A percentile compares a stretch with the other conserved stretches of the same genome.
These are phyloP conservation scores for Acronicta aceris DNA, from an alignment of 2,888 invertebrate species.

Conservation along the genomic window DNA sequence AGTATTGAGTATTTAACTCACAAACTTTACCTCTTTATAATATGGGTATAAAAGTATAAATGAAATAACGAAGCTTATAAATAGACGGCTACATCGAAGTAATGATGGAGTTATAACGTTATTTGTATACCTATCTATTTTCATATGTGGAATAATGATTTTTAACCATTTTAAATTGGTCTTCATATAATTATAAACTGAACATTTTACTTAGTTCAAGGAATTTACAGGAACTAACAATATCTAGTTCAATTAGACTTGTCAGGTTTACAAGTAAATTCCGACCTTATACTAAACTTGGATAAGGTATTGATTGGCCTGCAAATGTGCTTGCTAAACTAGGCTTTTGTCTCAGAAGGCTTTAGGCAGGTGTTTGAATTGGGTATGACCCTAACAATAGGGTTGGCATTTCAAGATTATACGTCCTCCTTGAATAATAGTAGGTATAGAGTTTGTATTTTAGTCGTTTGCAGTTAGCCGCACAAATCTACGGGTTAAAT, in stretches of 20 bases:
- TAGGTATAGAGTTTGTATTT: too few relatives aligned
- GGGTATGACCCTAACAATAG: conserved; percentile 16
- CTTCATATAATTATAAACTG: background rate
- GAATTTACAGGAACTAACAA: conserved; percentile 24
- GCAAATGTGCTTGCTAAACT: background rate
- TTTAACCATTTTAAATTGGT: too few relatives aligned
- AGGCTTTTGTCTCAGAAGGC: conserved; percentile 32
- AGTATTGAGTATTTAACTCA: too few relatives aligned
- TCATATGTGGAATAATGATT: too few relatives aligned
- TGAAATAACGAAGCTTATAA: too few relatives aligned
- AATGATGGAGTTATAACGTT: too few relatives aligned
- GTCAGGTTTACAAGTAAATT: background rate
- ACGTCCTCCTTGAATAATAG: background rate
- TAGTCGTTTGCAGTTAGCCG: too few relatives aligned
- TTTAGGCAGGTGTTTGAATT: conserved; percentile 31
- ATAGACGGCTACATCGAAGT: too few relatives aligned
- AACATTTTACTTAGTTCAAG: conserved; percentile 11
- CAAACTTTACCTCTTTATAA: too few relatives aligned
- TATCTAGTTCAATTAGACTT: conserved; percentile 36
- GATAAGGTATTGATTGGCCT: background rate
- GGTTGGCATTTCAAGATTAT: conserved; percentile 23
- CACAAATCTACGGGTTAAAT: too few relatives aligned
- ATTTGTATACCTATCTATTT: too few relatives aligned
- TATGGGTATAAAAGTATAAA: too few relatives aligned
- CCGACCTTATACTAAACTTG: background rate